Conservation (phyloP, 2,113 vertebrate species). For the Ramphastos sulfuratus region DNA sequence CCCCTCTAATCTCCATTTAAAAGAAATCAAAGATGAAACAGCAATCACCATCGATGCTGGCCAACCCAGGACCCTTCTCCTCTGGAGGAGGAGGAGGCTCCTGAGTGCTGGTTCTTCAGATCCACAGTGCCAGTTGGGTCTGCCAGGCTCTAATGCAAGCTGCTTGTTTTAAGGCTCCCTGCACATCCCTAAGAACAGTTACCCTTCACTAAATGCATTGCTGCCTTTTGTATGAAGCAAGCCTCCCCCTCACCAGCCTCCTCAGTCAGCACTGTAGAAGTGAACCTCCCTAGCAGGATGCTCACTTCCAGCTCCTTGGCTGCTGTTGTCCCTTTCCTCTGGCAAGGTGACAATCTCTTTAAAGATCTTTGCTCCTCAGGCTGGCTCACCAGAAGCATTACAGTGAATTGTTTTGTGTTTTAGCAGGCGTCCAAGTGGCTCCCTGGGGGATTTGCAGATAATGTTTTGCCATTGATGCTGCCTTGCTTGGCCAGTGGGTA, state of each 20-base stretch:
- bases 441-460: conserved; percentile 24
- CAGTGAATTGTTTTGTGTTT: conserved; percentile 19
- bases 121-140: not conserved
- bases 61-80: not conserved
- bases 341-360: not conserved
- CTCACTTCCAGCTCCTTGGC: not conserved
- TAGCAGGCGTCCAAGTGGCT: not conserved
- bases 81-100: not conserved
- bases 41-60: not conserved
- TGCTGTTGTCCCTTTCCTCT: not conserved
- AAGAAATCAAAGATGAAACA: not conserved
- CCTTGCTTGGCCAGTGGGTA: conserved; percentile 30
- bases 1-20: not conserved
- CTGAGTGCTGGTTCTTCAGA: not conserved
- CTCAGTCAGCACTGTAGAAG: not conserved
- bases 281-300: not conserved
- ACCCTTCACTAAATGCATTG: not conserved
- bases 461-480: conserved; percentile 40
- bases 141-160: not conserved
- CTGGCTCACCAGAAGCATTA: not conserved
- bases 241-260: not conserved
- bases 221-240: not conserved
- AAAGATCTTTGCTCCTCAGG: not conserved
- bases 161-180: not conserved
- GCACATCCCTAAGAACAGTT: not conserved